Conservation (phyloP, 2,888 invertebrate genomes). For the Eulithis prunata region DNA sequence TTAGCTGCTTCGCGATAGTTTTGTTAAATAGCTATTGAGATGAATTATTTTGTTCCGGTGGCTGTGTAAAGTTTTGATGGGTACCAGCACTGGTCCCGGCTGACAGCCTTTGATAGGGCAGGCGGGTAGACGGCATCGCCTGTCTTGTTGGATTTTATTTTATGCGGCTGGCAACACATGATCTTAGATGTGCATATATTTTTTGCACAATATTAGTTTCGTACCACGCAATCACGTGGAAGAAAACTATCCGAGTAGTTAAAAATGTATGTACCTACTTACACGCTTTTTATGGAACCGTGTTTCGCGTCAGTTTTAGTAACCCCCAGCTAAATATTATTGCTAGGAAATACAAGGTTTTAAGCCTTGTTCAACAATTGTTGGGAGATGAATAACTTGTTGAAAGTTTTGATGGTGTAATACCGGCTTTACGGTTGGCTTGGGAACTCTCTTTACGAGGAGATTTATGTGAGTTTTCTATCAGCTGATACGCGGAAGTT, state of each 20-base stretch:
- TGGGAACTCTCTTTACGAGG: constrained; percentile 21
- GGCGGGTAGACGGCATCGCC: too few relatives aligned
- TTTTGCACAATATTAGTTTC: too few relatives aligned
- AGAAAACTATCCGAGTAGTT: too few relatives aligned
- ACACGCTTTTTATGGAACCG: too few relatives aligned
- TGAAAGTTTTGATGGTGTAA: constrained; percentile 36
- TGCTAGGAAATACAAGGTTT: background rate
- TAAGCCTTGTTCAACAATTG: constrained; percentile 4
- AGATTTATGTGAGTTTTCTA: constrained; percentile 31
- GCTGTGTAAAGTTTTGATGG: constrained; percentile 36
- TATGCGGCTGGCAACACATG: too few relatives aligned
- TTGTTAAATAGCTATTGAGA: constrained; percentile 31
- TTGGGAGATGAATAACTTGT: constrained; percentile 34
- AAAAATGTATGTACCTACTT: too few relatives aligned
- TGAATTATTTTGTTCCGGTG: constrained; percentile 18
- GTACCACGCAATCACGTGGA: too few relatives aligned
- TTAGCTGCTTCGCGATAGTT: constrained; percentile 38
- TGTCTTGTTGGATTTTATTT: too few relatives aligned
- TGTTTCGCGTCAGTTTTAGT: too few relatives aligned
- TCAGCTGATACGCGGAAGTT: constrained; percentile 20
- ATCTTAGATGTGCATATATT: too few relatives aligned
- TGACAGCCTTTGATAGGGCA: background rate
- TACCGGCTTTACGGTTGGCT: constrained; percentile 30
- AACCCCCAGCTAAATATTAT: background rate
- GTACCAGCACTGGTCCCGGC: background rate